Conservation (phyloP, 1,140 invertebrate genomes). For the Temnothorax longispinosus region DNA sequence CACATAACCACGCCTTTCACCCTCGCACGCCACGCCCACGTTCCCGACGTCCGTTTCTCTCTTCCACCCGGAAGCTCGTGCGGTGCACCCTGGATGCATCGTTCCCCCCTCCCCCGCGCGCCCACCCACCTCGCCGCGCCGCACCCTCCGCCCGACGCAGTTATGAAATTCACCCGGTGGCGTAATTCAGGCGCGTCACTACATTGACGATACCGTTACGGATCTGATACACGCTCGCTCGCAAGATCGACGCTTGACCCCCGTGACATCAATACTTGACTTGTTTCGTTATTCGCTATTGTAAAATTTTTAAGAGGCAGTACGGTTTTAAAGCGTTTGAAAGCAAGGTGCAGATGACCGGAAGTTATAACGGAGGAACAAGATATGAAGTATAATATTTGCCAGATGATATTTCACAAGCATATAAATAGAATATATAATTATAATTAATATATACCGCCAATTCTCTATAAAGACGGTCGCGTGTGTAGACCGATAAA, state of each 20-base stretch:
- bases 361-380: background rate
- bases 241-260: background rate
- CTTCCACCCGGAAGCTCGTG: constrained; percentile 36
- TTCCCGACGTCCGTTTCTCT: constrained; percentile 18
- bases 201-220: background rate
- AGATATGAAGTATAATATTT: background rate
- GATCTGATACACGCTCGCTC: background rate
- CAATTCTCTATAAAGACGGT: background rate
- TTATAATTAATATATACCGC: background rate
- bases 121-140: constrained; percentile 2
- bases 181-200: constrained; percentile 67
- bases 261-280: background rate
- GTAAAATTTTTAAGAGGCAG: background rate
- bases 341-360: background rate
- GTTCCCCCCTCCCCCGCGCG: background rate
- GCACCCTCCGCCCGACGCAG: constrained; percentile 49
- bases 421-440: background rate
- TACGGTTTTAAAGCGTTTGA: background rate
- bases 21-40: constrained; percentile 80
- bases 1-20: constrained; percentile 79
- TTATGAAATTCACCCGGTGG: constrained; percentile 67
- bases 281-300: background rate
- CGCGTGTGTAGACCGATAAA: background rate
- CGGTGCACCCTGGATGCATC: constrained; percentile 56
- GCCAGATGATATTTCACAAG: background rate